Conservation (phyloP, 2,888 invertebrate species). For the Dugesia japonica region DNA sequence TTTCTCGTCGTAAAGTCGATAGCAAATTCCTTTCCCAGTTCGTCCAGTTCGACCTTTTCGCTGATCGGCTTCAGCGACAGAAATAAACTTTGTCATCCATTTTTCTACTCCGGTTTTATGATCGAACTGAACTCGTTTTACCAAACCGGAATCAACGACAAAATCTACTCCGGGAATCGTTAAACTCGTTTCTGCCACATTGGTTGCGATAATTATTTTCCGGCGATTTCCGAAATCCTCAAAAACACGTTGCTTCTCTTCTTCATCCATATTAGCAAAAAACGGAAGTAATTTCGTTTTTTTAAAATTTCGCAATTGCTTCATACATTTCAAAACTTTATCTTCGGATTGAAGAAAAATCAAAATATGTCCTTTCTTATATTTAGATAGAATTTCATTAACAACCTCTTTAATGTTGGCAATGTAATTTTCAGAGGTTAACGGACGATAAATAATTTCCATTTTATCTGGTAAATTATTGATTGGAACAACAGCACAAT, state of each 20-base stretch:
- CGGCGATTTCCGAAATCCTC: neutral
- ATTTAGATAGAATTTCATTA: neutral
- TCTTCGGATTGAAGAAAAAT: conserved; percentile 1
- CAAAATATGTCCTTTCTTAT: neutral
- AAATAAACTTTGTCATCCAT: neutral
- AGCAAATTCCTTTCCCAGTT: neutral
- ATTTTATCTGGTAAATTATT: neutral
- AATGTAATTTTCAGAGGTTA: neutral
- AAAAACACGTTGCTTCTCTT: neutral
- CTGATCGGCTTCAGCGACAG: neutral
- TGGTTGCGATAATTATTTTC: neutral
- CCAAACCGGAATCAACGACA: neutral
- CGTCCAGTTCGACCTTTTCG: conserved; percentile 1
- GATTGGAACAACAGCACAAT: neutral
- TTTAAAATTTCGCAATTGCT: neutral
- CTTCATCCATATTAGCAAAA: neutral
- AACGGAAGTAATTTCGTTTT: neutral
- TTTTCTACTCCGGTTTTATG: neutral
- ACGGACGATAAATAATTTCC: neutral
- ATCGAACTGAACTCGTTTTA: neutral
- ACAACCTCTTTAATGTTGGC: neutral
- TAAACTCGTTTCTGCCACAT: neutral
- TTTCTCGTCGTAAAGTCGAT: neutral
- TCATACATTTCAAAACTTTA: neutral
- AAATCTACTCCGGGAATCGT: neutral